Evolutionary conservation across 2,113 vertebrate genomes (phyloP).

Genomic region (Trichechus manatus): DNA sequence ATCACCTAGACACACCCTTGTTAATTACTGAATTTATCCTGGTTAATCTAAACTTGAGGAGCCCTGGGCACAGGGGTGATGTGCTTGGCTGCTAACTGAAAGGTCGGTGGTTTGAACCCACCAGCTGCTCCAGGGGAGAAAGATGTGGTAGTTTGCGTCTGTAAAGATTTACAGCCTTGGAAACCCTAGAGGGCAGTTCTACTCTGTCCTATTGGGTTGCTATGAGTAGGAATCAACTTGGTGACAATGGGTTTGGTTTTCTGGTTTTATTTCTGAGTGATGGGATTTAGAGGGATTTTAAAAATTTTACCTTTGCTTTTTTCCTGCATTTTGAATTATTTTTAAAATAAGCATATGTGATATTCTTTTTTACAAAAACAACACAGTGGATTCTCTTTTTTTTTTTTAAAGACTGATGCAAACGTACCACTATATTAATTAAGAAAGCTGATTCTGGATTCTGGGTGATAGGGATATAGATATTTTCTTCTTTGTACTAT

Average conservation of each 20-base stretch:
- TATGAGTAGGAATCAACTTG: too few relatives aligned
- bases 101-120: too few relatives aligned
- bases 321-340: conserved; percentile 3
- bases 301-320: not conserved
- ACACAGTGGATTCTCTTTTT: not conserved
- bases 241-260: too few relatives aligned
- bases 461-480: not conserved
- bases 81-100: too few relatives aligned
- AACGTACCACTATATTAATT: not conserved
- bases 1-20: not conserved
- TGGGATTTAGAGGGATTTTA: not conserved
- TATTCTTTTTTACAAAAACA: not conserved
- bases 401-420: not conserved
- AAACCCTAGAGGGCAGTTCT: too few relatives aligned
- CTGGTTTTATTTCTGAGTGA: not conserved
- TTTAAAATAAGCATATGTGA: not conserved
- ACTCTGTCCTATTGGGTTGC: too few relatives aligned
- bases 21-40: not conserved
- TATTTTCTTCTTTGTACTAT: not conserved
- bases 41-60: not conserved
- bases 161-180: too few relatives aligned
- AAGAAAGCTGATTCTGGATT: not conserved
- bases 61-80: too few relatives aligned
- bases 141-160: not conserved
- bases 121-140: not conserved